Base-by-base conservation (phyloP, 2,888 invertebrate species). In the Lagria hirta region DNA sequence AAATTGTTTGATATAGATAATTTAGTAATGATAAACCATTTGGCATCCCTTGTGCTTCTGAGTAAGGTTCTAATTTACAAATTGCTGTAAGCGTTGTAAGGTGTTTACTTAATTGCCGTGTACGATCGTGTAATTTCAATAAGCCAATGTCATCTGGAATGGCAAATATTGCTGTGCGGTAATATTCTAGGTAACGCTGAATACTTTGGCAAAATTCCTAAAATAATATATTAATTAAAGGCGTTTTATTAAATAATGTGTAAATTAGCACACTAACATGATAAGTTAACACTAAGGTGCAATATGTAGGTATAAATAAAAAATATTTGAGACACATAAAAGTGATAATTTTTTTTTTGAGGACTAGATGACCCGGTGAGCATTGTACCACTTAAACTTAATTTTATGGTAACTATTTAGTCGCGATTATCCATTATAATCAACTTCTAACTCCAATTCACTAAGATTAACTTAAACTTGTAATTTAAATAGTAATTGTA, bases 151-250 rank as follows among this genome's bases (percentile, higher is more conserved):
- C 49, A 43, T 68, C 64, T 1, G 66, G 54, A 23, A 69, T 54
- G 6, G 60, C 61, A 6, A 69, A 55, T n/a, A 63, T 55, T 2
- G 68, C 68, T 8, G 79, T 65, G 2, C 82, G 77, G 60, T 81
- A 83, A 20, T 78, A 76, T 12, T 79, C 62, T 11, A 85, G 65
- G 55, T 81, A 84, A 8, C 74, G 73, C 38, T 76, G 72, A 11
- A 84, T 71, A 10, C 79, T 78, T 51, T 80, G 77, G 51, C 83
- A 79, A 26, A 83, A 72, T 3, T 82, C 80, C 84, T 84, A 51
- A 33, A 66, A 37, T 3, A 8, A 2, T 5, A 18, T 3, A n/a
- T 7, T 14, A 21, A 12, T 20, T 14, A 11, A n/a, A 4, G 10
- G 16, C 6, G 2, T 23, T 4, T 23, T 23, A 8, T n/a, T n/a